These are phyloP conservation scores for Arbacia lixula DNA, from an alignment of 53 echinoderm and acorn worm genomes.

Conservation along the genomic window DNA sequence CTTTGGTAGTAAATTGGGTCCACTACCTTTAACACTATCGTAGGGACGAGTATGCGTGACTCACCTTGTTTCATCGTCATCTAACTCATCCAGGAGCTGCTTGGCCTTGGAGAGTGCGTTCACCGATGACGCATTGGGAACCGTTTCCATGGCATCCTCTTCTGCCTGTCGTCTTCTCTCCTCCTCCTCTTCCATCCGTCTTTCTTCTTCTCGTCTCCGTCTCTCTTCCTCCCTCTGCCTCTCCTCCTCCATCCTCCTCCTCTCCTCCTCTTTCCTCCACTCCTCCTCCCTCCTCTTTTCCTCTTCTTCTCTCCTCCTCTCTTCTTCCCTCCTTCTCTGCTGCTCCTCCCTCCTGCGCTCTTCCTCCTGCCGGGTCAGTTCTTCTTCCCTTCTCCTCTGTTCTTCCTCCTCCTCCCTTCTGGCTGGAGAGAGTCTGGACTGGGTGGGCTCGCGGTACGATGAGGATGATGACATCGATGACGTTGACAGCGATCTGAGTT, in stretches of 20 bases:
- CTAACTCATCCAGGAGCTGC: constrained; percentile 56
- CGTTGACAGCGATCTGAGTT: constrained; percentile 3
- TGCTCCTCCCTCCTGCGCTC: not conserved
- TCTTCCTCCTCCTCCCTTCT: constrained; percentile 34
- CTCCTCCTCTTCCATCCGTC: not conserved
- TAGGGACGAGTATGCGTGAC: too few relatives aligned
- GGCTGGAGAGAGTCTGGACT: not conserved
- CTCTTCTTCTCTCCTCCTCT: constrained; percentile 35
- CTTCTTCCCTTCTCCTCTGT: constrained; percentile 17
- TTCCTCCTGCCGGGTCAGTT: constrained; percentile 9
- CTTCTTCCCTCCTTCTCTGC: not conserved
- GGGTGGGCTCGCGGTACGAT: not conserved
- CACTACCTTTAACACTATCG: too few relatives aligned
- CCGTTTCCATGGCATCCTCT: not conserved
- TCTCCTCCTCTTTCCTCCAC: constrained; percentile 11
- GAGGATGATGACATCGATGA: constrained; percentile 28
- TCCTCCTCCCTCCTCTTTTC: constrained; percentile 47
- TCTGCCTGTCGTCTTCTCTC: not conserved
- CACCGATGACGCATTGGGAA: constrained; percentile 7
- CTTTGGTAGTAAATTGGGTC: too few relatives aligned
- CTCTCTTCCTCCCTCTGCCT: constrained; percentile 6
- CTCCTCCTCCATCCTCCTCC: not conserved
- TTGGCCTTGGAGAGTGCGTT: constrained; percentile 62
- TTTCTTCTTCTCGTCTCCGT: not conserved
- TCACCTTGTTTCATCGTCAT: constrained; percentile 53